Conservation (phyloP, 2,888 invertebrate genomes). For the Anthrax anthrax region DNA sequence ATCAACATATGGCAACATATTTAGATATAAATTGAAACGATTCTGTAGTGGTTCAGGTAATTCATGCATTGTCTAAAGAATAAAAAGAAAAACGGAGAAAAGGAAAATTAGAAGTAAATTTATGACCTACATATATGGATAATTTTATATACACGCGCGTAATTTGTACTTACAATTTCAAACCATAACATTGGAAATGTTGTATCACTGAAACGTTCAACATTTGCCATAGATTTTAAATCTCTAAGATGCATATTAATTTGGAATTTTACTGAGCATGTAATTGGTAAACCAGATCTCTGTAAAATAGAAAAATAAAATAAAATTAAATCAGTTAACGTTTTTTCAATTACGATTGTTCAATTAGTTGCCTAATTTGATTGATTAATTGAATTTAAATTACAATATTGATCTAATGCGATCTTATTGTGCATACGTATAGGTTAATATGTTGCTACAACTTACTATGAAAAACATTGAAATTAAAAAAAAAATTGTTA, state of each 20-base stretch:
- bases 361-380: too few relatives aligned
- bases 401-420: too few relatives aligned
- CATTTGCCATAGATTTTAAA: slow-evolving; percentile 48
- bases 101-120: too few relatives aligned
- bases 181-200: slow-evolving; percentile 76
- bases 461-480: too few relatives aligned
- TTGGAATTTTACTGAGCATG: slow-evolving; percentile 67
- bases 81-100: neutral
- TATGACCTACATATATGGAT: neutral
- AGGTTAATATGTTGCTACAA: too few relatives aligned
- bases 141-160: neutral
- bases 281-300: slow-evolving; percentile 63
- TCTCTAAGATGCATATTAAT: slow-evolving; percentile 73
- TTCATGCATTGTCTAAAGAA: slow-evolving; percentile 49
- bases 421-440: too few relatives aligned
- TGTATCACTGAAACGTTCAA: slow-evolving; percentile 52
- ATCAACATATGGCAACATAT: slow-evolving; percentile 51
- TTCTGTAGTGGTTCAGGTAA: slow-evolving; percentile 46
- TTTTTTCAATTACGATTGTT: too few relatives aligned
- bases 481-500: too few relatives aligned
- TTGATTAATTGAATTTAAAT: too few relatives aligned
- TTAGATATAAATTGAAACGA: slow-evolving; percentile 58
- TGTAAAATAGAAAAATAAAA: slow-evolving; percentile 14
- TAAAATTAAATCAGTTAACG: too few relatives aligned
- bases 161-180: slow-evolving; percentile 65